Base-by-base conservation (phyloP, 2,113 vertebrate species). In the Corythornis vintsioides region DNA sequence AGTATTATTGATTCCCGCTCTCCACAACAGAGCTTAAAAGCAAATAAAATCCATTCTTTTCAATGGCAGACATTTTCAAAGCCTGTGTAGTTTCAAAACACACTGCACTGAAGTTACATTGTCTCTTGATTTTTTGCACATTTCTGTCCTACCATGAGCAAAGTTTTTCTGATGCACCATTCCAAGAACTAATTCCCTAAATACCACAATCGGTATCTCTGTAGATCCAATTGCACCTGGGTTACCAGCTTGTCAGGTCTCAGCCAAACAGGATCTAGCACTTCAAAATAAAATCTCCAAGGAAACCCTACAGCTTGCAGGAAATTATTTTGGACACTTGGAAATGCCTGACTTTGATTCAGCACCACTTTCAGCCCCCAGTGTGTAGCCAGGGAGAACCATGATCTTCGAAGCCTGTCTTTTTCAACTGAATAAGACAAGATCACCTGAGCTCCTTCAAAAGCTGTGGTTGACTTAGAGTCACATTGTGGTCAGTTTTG, bases 1-100 rank as follows among this genome's bases (percentile, higher is more conserved):
- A 92, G 20, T 4, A 38, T 81, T 94, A 95, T 67, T 93, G 91
- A 96, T 89, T 88, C 79, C 73, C 72, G 22, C 52, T 40, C 15
- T 73, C 75, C 43, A 89, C 13, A 86, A 89, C 31, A 43, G 65
- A 82, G 5, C 38, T 94, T 86, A 79, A 94, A 95, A 80, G 35
- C 70, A 90, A 86, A 66, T 90, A 73, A 94, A 97, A 91, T 86
- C 38, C 25, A 67, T 84, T 92, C n/a, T 10, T 91, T 94, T 79
- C 28, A 90, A 64, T 55, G 43, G 25, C 4, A 86, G 48, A 69
- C 26, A 57, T 92, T 96, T 95, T 66, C 77, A 95, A 93, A 94
- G 31, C 10, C 35, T 69, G 20, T 80, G 19, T 28, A 81, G 11
- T 77, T 91, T 78, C 45, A 75, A 91, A 92, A 26, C 6, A 6